Evolutionary conservation across 2,797 vertebrate species (phyloP).

Genomic region (Brachymystax lenok): DNA sequence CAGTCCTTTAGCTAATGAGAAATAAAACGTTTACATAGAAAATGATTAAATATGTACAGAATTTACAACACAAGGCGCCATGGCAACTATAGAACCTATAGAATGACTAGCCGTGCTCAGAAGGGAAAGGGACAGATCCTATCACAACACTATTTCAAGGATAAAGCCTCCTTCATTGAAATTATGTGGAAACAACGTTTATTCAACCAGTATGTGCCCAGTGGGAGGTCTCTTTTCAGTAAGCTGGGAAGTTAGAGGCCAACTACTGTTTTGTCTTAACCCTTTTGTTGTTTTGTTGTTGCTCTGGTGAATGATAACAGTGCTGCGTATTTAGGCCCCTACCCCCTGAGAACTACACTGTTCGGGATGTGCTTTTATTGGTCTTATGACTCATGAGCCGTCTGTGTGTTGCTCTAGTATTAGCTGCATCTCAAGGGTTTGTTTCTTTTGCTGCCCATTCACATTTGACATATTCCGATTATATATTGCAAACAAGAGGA

Average conservation of each 20-base stretch:
- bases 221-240: no score
- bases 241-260: neutral
- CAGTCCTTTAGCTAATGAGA: no score
- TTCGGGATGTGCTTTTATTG: no score
- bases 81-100: no score
- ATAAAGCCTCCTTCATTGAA: neutral
- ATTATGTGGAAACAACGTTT: no score
- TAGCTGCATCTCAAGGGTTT: neutral
- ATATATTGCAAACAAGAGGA: neutral
- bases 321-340: neutral
- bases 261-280: neutral
- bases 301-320: no score
- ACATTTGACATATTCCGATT: neutral
- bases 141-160: neutral
- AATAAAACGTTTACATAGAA: no score
- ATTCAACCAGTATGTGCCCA: no score
- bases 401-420: neutral
- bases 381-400: neutral
- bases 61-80: no score
- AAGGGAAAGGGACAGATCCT: neutral
- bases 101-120: no score
- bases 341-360: neutral
- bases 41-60: no score
- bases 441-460: neutral
- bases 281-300: neutral